Evolutionary conservation across 2,888 invertebrate genomes (phyloP), one percentile per base, ranked within the genome.

Genomic region (Morpho achilles): DNA sequence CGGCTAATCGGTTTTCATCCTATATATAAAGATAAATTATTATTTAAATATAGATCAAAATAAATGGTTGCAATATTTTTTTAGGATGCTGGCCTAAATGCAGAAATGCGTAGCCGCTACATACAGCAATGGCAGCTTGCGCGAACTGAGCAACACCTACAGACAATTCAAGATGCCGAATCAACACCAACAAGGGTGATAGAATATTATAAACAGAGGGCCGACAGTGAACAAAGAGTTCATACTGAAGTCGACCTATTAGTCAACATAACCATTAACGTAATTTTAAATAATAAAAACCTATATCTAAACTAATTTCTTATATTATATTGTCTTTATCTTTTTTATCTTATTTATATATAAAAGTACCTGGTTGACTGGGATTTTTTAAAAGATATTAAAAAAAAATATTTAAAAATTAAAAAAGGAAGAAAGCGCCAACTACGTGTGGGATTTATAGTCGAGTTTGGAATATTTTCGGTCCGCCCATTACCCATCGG

Each of bases 221-320:
- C 63, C 8, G 84, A 84, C 10, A 70, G 77, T 39, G 88, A 89
- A 62, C 74, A 81, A 39, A 70, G 85, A 46, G 79, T 84, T 7
- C 88, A 88, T 51, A 59, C 73, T 0, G 87, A 88, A 71, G 70
- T 87, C n/a, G 86, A 85, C 56, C 63, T 81, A 40, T 68, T 86
- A 9, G 71, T 73, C 43, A 76, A 73, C 55, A 80, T 84, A 44
- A 50, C 62, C 39, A 84, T 85, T 44, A 79, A 78, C 64, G 89
- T 88, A 66, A 53, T 16, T 46, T 7, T 3, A 32, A 32, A 32
- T 32, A 32, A 32, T 32, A 5, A 5, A 23, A 32, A 32, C 0
- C 32, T 32, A 16, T 16, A 32, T 32, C 32, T 32, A 32, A 32
- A 32, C 32, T 2, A 1, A 23, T 53, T 23, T 16, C 47, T 45